Conservation (phyloP, 2,888 invertebrate species). For the Aproaerema taeniolella region DNA sequence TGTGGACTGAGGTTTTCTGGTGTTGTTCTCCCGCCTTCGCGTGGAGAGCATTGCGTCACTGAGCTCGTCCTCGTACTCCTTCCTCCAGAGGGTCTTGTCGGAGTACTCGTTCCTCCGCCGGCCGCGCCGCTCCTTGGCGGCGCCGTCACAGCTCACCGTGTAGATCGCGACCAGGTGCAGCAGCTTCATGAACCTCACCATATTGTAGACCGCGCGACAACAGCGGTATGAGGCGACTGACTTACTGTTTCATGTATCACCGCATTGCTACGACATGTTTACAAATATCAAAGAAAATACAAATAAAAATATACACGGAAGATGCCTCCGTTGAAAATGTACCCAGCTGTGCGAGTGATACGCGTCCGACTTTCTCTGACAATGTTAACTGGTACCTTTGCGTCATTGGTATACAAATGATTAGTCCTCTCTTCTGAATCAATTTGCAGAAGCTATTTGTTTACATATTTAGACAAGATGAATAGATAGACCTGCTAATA, state of each 20-base stretch:
- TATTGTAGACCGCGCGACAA: conserved; percentile 36
- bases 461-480: too few species aligned
- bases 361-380: too few species aligned
- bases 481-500: too few species aligned
- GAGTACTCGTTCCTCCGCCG: conserved; percentile 37
- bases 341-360: too few species aligned
- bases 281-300: conserved; percentile 31
- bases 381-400: too few species aligned
- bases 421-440: too few species aligned
- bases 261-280: conserved; percentile 35
- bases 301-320: conserved; percentile 44
- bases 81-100: conserved; percentile 57
- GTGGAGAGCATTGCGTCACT: conserved; percentile 50
- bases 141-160: conserved; percentile 30
- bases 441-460: too few species aligned
- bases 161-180: conserved; percentile 30
- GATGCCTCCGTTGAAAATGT: too few species aligned
- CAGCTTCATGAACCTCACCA: conserved; percentile 33
- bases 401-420: too few species aligned
- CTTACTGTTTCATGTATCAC: conserved; percentile 13
- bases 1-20: conserved; percentile 38
- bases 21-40: conserved; percentile 41
- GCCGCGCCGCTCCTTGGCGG: conserved; percentile 29
- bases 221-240: conserved; percentile 37
- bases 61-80: conserved; percentile 61